Evolutionary conservation across 2,797 vertebrate genomes (phyloP).

Genomic region (Lophius americanus): DNA sequence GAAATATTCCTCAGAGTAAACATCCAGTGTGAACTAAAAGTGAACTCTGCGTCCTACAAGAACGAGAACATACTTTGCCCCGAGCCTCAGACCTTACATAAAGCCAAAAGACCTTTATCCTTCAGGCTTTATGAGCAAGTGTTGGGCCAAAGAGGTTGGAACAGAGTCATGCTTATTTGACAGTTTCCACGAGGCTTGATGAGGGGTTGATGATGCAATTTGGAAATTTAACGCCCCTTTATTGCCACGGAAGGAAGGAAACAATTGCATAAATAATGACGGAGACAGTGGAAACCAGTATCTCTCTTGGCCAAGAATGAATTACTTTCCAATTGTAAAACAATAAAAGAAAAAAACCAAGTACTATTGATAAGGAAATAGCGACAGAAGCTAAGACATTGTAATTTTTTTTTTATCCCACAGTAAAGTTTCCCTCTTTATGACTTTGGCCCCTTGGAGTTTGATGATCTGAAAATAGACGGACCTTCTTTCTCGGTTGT

Average conservation of each 20-base stretch:
- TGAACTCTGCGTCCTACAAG: slow-evolving; percentile 25
- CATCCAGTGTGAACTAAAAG: slow-evolving; percentile 10
- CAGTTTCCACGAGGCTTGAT: slow-evolving; percentile 40
- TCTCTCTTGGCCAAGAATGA: slow-evolving; percentile 43
- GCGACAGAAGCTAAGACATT: slow-evolving; percentile 16
- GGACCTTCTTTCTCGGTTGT: background rate
- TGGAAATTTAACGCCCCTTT: slow-evolving; percentile 40
- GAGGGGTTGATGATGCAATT: slow-evolving; percentile 49
- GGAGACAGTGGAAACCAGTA: slow-evolving; percentile 20
- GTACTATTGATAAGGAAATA: slow-evolving; percentile 33
- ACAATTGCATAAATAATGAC: slow-evolving; percentile 43
- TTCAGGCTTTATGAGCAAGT: slow-evolving; percentile 28
- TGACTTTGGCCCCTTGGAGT: slow-evolving; percentile 22
- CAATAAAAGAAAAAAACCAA: slow-evolving; percentile 26
- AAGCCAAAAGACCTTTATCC: slow-evolving; percentile 50
- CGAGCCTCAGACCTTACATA: slow-evolving; percentile 5
- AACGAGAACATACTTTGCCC: slow-evolving; percentile 54
- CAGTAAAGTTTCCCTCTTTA: slow-evolving; percentile 35
- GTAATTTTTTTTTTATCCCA: slow-evolving; percentile 12
- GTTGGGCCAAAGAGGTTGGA: slow-evolving; percentile 26
- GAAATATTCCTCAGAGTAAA: slow-evolving; percentile 10
- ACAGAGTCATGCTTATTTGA: slow-evolving; percentile 47
- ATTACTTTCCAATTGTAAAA: slow-evolving; percentile 63
- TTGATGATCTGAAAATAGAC: slow-evolving; percentile 31
- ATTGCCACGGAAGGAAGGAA: slow-evolving; percentile 51